Evolutionary conservation across 2,113 vertebrate species (phyloP), one percentile per base, ranked within the genome.

Genomic region (Laterallus jamaicensis): DNA sequence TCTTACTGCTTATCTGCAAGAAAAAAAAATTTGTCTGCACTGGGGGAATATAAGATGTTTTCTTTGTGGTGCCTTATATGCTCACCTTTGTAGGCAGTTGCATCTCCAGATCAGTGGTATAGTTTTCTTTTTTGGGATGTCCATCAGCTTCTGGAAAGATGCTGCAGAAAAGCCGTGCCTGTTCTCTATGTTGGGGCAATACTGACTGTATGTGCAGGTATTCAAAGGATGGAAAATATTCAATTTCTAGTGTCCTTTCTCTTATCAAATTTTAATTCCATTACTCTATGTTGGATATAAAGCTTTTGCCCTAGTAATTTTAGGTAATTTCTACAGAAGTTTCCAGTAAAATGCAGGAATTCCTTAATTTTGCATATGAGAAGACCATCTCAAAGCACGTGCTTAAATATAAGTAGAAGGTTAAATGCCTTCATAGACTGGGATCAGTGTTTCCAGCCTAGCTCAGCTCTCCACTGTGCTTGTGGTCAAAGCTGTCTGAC

Each of bases 361-460:
- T 88, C 26, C 31, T 85, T 77, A n/a, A 70, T 10, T 76, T 86
- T 28, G 44, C 29, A 10, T 31, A 49, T 11, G 35, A 42, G 29
- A 59, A 2, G 1, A 66, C 67, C 32, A 18, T 82, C 75, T 90
- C 44, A 44, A 84, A 68, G 35, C 49, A 70, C 20, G 19, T 24
- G 24, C 64, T 68, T 73, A 63, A 60, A 42, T 66, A 5, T 1
- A 64, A 49, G 44, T 35, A 19, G 35, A 80, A 74, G 32, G 66
- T 75, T 44, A 78, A 95, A 92, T 71, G 28, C 44, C 21, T 92
- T 79, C 28, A 15, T 47, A 55, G 70, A 13, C n/a, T 58, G 80
- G 25, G 42, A 8, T 71, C 47, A 60, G 20, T 56, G 35, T 78
- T 89, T 79, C 52, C 62, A 93, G 44, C 21, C 63, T 69, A 70